Percentiles rank a stretch among this genome's conserved stretches.
These are phyloP conservation scores for Nipponia nippon DNA, from an alignment of 2,113 vertebrate genomes.

Conservation along the genomic window DNA sequence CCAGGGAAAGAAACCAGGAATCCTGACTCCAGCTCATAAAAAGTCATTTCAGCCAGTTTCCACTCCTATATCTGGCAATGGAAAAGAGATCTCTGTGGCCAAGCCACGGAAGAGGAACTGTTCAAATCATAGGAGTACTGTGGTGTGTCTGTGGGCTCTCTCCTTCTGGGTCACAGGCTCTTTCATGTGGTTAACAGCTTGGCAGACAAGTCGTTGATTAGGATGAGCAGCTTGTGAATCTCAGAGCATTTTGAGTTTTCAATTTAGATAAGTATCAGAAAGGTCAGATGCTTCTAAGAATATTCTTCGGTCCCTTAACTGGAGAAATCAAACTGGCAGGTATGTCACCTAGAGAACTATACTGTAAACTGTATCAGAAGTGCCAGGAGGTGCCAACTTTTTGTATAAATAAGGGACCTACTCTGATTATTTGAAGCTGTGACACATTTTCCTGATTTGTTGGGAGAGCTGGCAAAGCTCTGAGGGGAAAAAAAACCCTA, in stretches of 20 bases:
- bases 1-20: background rate
- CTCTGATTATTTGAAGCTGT: background rate
- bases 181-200: background rate
- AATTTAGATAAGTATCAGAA: constrained; percentile 15
- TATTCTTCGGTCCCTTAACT: background rate
- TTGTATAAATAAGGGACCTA: background rate
- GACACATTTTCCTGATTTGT: background rate
- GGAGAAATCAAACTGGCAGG: background rate
- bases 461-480: background rate
- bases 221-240: background rate
- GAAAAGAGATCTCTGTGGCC: background rate
- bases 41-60: background rate
- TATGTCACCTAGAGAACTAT: background rate
- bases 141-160: background rate
- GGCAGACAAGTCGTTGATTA: background rate
- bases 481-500: background rate
- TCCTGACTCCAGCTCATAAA: background rate
- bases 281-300: constrained; percentile 3
- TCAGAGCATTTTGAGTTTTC: background rate
- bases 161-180: background rate
- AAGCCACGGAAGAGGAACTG: background rate
- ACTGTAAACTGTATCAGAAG: background rate
- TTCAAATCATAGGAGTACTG: background rate
- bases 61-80: background rate
- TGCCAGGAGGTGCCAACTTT: background rate